Evolutionary conservation across 2,888 invertebrate genomes (phyloP).

Genomic region (Tenthredo scrophulariae): DNA sequence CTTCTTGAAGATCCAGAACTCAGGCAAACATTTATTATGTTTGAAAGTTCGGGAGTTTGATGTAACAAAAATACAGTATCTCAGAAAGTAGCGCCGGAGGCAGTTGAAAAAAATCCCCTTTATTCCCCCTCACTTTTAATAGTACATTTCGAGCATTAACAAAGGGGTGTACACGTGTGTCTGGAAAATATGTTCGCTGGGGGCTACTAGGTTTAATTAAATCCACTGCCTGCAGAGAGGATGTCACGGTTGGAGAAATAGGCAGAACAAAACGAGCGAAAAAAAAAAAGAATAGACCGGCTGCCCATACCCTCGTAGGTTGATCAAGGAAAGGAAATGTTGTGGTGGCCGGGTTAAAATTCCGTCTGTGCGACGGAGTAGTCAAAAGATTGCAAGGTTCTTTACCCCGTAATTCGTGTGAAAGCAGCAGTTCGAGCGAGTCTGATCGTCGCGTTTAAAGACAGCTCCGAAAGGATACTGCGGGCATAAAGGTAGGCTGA

Average conservation of each 20-base stretch:
- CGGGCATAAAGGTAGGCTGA: conserved; percentile 35
- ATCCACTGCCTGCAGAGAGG: conserved; percentile 63
- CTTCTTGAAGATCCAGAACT: conserved; percentile 47
- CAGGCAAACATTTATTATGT: conserved; percentile 52
- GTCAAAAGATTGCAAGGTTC: conserved; percentile 22
- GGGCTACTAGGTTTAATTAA: conserved; percentile 73
- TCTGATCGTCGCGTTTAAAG: conserved; percentile 45
- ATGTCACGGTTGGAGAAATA: neutral
- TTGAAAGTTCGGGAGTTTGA: conserved; percentile 43
- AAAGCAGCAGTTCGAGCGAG: conserved; percentile 41
- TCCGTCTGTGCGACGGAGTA: neutral
- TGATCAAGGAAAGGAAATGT: conserved; percentile 28
- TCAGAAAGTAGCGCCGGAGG: conserved; percentile 29
- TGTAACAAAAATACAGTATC: conserved; percentile 50
- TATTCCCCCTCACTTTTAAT: neutral
- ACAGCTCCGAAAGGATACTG: conserved; percentile 14
- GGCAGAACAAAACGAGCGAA: neutral
- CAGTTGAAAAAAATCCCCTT: neutral
- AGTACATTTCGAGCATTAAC: conserved; percentile 10
- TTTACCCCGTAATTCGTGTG: conserved; percentile 35
- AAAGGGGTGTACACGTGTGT: conserved; percentile 50
- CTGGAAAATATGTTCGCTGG: conserved; percentile 65
- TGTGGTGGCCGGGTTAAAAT: neutral
- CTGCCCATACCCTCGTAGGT: neutral
- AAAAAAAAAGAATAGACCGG: neutral